Evolutionary conservation across 2,888 invertebrate genomes (phyloP), one percentile per base, ranked within the genome.

Genomic region (Drosophila merina): DNA sequence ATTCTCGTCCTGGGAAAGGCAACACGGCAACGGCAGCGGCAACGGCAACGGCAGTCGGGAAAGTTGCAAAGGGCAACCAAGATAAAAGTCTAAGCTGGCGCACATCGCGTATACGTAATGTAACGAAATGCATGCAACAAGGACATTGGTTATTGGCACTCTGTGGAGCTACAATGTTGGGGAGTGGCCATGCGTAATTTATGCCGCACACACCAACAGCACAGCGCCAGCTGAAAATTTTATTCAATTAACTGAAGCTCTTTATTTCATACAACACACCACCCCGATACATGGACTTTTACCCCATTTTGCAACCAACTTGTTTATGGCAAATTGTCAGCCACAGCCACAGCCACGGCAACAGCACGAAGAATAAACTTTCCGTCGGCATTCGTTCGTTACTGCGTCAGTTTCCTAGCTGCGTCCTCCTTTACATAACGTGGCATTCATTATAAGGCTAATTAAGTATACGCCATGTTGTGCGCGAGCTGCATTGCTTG

Each of bases 401-500:
- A 26, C 40, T 47, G 68, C 47, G 40, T 40, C 28, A 25, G 50
- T 28, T 14, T 52, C 31, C 44, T 55, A 33, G 20, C 45, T 31
- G 31, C 44, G 42, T 42, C 25, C 4, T 36, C 30, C 51, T 58
- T 58, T 58, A 38, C 66, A 66, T 60, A 64, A 74, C 55, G 38
- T 54, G 50, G 50, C 50, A 51, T 67, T 58, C 59, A 70, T 64
- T 67, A 55, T 52, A 64, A 36, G 50, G 63, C 64, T 82, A 82
- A 80, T 80, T 82, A 83, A 70, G 66, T 79, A 74, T 82, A 85
- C 76, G 79, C 74, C 47, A 57, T 40, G 75, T 33, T 51, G 59
- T 55, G 38, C n/a, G 57, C 31, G 10, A 20, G 12, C 57, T 47
- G 33, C 44, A 50, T 26, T 49, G 6, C n/a, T n/a, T 55, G 44